Evolutionary conservation across 2,113 vertebrate genomes (phyloP).

Genomic region (Pelvicachromis taeniatus): DNA sequence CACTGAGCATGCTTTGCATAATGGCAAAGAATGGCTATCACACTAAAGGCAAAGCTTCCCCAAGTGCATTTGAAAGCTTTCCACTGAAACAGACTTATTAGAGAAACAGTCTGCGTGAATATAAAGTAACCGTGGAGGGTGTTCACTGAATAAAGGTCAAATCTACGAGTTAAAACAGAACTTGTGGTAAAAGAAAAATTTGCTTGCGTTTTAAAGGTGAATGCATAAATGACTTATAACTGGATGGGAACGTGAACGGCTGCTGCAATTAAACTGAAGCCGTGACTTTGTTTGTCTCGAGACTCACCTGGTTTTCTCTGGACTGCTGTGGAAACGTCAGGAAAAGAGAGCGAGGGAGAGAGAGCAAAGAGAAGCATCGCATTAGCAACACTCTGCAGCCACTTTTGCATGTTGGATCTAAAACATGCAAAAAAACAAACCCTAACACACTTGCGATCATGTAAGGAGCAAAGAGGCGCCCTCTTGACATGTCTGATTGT

Average conservation of each 20-base stretch:
- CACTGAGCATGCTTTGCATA: constrained; percentile 68
- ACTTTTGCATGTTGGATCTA: constrained; percentile 81
- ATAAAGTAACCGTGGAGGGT: constrained; percentile 11
- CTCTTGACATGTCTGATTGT: constrained; percentile 70
- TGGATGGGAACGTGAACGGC: neutral
- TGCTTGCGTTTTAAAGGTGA: neutral
- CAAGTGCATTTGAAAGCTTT: constrained; percentile 66
- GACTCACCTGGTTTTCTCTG: constrained; percentile 92
- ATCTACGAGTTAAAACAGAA: neutral
- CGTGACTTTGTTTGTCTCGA: neutral
- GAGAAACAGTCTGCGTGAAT: neutral
- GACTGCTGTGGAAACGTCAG: constrained; percentile 76
- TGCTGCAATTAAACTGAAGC: neutral
- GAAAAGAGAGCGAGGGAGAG: constrained; percentile 69
- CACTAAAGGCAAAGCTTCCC: constrained; percentile 66
- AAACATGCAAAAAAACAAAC: constrained; percentile 73
- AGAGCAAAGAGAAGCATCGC: constrained; percentile 68
- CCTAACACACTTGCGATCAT: constrained; percentile 59
- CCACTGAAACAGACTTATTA: constrained; percentile 20
- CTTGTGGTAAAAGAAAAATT: neutral
- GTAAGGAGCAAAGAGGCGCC: constrained; percentile 61
- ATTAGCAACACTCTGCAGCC: constrained; percentile 78
- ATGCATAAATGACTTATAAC: neutral
- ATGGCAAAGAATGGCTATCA: constrained; percentile 72
- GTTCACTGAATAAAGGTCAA: constrained; percentile 10